Percentiles rank a stretch among this genome's conserved stretches.
phyloP scores from a whole-genome alignment of 1,140 invertebrate species.

The Alviniconcha marisindica region DNA sequence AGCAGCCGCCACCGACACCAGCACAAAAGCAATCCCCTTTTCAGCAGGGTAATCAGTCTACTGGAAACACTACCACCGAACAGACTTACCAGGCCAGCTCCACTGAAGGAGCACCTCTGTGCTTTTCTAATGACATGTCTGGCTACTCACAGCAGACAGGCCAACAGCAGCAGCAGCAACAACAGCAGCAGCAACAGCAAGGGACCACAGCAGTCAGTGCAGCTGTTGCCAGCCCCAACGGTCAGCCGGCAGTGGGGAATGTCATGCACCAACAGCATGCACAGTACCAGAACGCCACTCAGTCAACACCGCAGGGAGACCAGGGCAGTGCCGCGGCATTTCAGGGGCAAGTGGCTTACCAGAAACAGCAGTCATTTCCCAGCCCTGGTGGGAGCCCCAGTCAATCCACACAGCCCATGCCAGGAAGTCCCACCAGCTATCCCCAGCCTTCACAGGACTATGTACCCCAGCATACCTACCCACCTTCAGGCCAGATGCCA shows the following conservation, averaged over 20 bases:
- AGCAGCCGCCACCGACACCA: too few species aligned
- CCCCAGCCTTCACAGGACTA: conserved; percentile 15
- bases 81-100: conserved; percentile 4
- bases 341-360: neutral
- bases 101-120: neutral
- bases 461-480: neutral
- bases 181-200: conserved; percentile 29
- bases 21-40: neutral
- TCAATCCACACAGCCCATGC: neutral
- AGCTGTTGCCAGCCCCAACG: conserved; percentile 1
- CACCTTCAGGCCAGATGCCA: neutral
- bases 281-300: neutral
- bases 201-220: neutral
- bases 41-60: conserved; percentile 23
- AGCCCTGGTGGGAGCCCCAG: conserved; percentile 7
- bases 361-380: conserved; percentile 15
- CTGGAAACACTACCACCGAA: neutral
- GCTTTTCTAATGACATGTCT: neutral
- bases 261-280: neutral
- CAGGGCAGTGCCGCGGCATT: neutral
- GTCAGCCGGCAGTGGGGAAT: neutral
- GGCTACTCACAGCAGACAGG: conserved; percentile 1
- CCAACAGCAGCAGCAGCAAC: conserved; percentile 31
- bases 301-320: neutral
- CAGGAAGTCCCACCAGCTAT: neutral